A percentile compares a stretch with the other conserved stretches of the same genome.
phyloP scores from a whole-genome alignment of 2,113 vertebrate genomes.

The Mystacornis crossleyi region DNA sequence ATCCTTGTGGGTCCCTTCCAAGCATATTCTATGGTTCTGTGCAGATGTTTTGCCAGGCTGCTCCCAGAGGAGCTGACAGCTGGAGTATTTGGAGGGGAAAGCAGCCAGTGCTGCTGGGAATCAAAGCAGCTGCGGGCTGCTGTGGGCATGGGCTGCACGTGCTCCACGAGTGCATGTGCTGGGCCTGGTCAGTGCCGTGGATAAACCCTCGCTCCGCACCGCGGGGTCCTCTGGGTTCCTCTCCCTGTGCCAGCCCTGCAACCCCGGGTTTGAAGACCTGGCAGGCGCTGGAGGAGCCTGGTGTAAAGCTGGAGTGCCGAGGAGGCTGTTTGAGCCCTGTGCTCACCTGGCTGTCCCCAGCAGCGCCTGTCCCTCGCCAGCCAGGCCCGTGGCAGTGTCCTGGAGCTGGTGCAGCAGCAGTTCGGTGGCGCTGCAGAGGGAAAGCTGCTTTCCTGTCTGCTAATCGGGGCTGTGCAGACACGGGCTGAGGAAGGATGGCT shows the following conservation, averaged over 20 bases:
- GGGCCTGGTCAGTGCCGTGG: not conserved
- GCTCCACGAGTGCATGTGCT: not conserved
- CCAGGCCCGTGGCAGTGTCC: fast-evolving
- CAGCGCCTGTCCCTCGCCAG: not conserved
- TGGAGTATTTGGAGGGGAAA: not conserved
- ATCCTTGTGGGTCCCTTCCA: not conserved
- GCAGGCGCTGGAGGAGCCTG: not conserved
- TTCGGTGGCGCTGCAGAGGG: not conserved
- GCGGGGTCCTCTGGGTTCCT: fast-evolving
- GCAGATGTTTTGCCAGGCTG: not conserved
- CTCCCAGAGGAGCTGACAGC: not conserved
- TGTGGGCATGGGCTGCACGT: not conserved
- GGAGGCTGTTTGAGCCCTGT: not conserved
- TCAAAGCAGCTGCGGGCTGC: not conserved
- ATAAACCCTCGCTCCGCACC: not conserved
- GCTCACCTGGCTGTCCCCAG: not conserved
- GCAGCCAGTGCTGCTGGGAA: not conserved
- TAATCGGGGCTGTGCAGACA: conserved; percentile 55
- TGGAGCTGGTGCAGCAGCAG: not conserved
- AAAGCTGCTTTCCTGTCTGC: conserved; percentile 56
- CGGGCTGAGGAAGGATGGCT: conserved; percentile 63
- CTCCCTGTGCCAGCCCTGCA: not conserved
- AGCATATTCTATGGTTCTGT: not conserved
- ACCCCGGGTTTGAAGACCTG: not conserved
- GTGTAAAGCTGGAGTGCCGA: not conserved